These are phyloP conservation scores for Pelagia noctiluca DNA, from an alignment of 30 jellyfish, hydroid and myxozoan species.

Conservation along the genomic window DNA sequence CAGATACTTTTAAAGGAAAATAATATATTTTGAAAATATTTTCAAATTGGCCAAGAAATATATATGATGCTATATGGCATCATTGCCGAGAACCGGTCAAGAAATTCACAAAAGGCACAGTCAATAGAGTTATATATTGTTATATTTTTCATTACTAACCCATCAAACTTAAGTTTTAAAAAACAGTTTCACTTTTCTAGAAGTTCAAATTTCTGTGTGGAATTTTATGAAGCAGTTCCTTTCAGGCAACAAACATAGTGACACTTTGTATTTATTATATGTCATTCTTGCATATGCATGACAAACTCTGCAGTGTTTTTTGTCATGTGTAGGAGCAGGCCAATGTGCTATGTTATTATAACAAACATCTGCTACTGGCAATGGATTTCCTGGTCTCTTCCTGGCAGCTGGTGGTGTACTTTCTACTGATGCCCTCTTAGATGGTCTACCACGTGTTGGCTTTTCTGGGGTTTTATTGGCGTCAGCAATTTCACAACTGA, in stretches of 20 bases:
- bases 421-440: neutral
- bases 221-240: conserved; percentile 30
- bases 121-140: neutral
- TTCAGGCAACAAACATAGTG: conserved; percentile 32
- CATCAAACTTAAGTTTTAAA: neutral
- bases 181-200: neutral
- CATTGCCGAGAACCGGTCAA: neutral
- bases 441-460: neutral
- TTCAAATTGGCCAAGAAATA: neutral
- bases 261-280: conserved; percentile 11
- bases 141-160: neutral
- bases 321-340: conserved; percentile 36
- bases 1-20: neutral
- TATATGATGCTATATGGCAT: neutral
- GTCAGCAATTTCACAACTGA: too few species aligned
- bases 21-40: too few species aligned
- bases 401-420: conserved; percentile 15
- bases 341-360: conserved; percentile 17
- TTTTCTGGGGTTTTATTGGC: neutral
- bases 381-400: conserved; percentile 34
- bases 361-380: conserved; percentile 28
- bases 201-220: neutral
- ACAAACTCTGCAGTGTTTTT: conserved; percentile 54
- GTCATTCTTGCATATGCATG: conserved; percentile 51
- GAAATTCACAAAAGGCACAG: neutral